Base-by-base conservation (phyloP, 2,888 invertebrate species). In the Parnassius orleans region DNA sequence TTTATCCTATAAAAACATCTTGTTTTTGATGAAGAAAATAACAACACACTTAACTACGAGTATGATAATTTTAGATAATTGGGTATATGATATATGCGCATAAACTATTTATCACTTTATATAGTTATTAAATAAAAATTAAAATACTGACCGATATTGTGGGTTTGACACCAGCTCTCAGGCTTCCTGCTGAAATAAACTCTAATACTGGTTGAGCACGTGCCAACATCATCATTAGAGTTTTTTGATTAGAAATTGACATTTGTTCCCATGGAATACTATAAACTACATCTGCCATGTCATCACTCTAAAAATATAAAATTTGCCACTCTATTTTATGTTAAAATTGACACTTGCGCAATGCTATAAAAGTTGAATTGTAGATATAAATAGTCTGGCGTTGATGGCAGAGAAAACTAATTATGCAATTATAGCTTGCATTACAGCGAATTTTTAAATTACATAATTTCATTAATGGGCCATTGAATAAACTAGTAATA, bases 161-260 rank as follows among this genome's bases (percentile, higher is more conserved):
- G 2, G 80, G 80, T 11, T 69, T 65, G 0, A 80, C 68, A 3
- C 80, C 81, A 42, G 80, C 79, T 44, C 66, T 72, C 12, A 77
- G 66, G 10, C 74, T 75, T 12, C 77, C 75, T 5, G 77, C 71
- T 3, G 78, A 75, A n/a, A 63, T 69, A 47, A 78, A 78, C 33
- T 73, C 73, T 55, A 80, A 60, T 3, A 65, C 51, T 0, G 71
- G 72, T 53, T 79, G 80, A 1, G 72, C 69, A 57, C 74, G 73
- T 24, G 68, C 65, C 3, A 79, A 61, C 3, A 78, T 54, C 52
- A 78, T 64, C 46, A 75, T 52, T 1, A 78, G 67, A 15, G 70
- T 68, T 51, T 78, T 79, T 56, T 78, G 73, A 65, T 79, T 78
- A 0, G 68, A 33, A 44, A 78, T 42, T 0, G 74, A 69, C 80